phyloP scores from a whole-genome alignment of 1,140 invertebrate species.

The Grapholita molesta region DNA sequence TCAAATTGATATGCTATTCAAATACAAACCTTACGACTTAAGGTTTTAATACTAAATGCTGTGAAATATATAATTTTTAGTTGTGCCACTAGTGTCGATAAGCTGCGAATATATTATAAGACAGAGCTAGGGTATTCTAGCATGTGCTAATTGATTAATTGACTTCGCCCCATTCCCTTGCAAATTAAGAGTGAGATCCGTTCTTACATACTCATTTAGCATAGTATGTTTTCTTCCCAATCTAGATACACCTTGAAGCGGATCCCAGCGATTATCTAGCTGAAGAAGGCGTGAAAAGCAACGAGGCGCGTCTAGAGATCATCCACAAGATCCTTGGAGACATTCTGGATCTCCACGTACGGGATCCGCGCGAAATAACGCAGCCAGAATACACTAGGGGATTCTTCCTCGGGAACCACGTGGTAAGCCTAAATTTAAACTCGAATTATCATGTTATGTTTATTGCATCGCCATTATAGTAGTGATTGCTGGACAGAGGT shows the following conservation, averaged over 20 bases:
- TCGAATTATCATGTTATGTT: conserved; percentile 6
- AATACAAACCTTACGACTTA: no score
- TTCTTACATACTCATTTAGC: neutral
- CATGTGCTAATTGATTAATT: no score
- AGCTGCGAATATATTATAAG: no score
- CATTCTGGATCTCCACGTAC: conserved; percentile 84
- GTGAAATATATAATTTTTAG: no score
- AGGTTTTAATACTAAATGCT: no score
- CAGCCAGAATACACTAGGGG: conserved; percentile 80
- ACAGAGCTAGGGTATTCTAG: no score
- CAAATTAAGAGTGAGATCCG: no score
- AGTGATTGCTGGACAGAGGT: conserved; percentile 38
- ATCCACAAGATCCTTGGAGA: conserved; percentile 85
- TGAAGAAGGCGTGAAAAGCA: conserved; percentile 82
- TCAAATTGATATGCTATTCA: no score
- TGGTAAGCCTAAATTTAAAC: conserved; percentile 78
- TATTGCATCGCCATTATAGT: conserved; percentile 50
- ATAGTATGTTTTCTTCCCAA: neutral
- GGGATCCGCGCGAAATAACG: conserved; percentile 40
- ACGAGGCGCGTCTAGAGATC: conserved; percentile 86
- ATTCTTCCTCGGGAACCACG: conserved; percentile 88
- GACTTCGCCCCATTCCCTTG: no score
- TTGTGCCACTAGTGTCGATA: no score
- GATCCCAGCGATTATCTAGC: conserved; percentile 81
- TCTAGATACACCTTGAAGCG: conserved; percentile 82